Evolutionary conservation across 2,888 invertebrate genomes (phyloP).

Genomic region (Clistopyga incitator): DNA sequence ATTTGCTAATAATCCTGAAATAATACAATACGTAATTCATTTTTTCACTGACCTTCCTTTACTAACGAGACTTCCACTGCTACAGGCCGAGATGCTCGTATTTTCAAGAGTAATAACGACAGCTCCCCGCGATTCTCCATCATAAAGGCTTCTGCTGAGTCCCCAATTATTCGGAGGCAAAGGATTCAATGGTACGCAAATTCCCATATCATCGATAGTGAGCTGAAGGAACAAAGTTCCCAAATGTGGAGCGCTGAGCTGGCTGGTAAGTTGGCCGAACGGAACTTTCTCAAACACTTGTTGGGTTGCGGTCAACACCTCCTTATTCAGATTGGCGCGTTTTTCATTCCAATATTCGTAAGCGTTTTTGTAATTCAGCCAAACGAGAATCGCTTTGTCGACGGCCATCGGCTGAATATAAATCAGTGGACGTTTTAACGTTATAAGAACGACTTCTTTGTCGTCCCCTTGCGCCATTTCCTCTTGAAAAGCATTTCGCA

Average conservation of each 20-base stretch:
- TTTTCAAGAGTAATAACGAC: slow-evolving; percentile 98
- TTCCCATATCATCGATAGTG: slow-evolving; percentile 98
- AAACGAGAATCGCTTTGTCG: slow-evolving; percentile 98
- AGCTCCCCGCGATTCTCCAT: slow-evolving; percentile 93
- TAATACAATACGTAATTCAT: neutral
- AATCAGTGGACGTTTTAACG: slow-evolving; percentile 95
- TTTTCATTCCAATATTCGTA: slow-evolving; percentile 99
- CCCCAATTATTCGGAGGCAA: slow-evolving; percentile 90
- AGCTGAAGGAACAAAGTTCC: slow-evolving; percentile 97
- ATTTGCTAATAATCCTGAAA: too few species aligned
- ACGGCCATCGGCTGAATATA: slow-evolving; percentile 99
- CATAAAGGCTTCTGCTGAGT: slow-evolving; percentile 87
- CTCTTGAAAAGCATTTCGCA: slow-evolving; percentile 94
- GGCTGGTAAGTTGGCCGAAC: slow-evolving; percentile 91
- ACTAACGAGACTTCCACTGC: slow-evolving; percentile 97
- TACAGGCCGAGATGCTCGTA: slow-evolving; percentile 98
- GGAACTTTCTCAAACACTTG: slow-evolving; percentile 91
- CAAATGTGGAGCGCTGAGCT: slow-evolving; percentile 91
- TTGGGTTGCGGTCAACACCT: slow-evolving; percentile 91
- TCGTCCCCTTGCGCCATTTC: slow-evolving; percentile 94
- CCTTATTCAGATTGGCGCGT: slow-evolving; percentile 94
- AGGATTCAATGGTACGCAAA: slow-evolving; percentile 96
- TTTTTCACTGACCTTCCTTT: slow-evolving; percentile 87
- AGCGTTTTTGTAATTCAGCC: slow-evolving; percentile 99
- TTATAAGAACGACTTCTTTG: slow-evolving; percentile 95